Percentiles rank a stretch among this genome's conserved stretches.
These are phyloP conservation scores for Brachirus orientalis DNA, from an alignment of 2,113 vertebrate genomes.

Conservation along the genomic window DNA sequence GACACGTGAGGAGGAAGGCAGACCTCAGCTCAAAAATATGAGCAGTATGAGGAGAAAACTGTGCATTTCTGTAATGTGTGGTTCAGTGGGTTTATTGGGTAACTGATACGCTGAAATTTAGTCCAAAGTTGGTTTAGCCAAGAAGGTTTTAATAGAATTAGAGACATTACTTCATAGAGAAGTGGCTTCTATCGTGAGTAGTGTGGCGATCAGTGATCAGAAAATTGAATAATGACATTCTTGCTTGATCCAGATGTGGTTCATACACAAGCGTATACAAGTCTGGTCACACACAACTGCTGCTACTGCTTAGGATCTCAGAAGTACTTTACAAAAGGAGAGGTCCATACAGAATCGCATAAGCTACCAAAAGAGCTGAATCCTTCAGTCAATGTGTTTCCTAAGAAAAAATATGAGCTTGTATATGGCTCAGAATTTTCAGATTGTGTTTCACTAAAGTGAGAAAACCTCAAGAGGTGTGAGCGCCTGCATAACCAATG, in stretches of 20 bases:
- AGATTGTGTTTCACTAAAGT: slow-evolving; percentile 58
- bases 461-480: slow-evolving; percentile 61
- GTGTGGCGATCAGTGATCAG: slow-evolving; percentile 40
- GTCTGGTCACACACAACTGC: slow-evolving; percentile 19
- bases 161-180: slow-evolving; percentile 71
- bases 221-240: slow-evolving; percentile 57
- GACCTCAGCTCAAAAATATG: slow-evolving; percentile 60
- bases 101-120: slow-evolving; percentile 58
- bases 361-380: background rate
- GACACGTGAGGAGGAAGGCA: slow-evolving; percentile 38
- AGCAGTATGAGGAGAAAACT: slow-evolving; percentile 53
- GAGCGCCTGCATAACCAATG: slow-evolving; percentile 43
- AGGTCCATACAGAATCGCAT: background rate
- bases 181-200: slow-evolving; percentile 51
- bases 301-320: slow-evolving; percentile 14
- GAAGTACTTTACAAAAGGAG: background rate
- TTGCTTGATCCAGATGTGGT: slow-evolving; percentile 5
- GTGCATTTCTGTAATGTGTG: slow-evolving; percentile 53
- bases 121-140: slow-evolving; percentile 47
- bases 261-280: slow-evolving; percentile 30
- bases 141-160: slow-evolving; percentile 66
- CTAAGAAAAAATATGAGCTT: slow-evolving; percentile 39
- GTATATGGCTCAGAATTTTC: slow-evolving; percentile 59
- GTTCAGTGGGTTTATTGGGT: slow-evolving; percentile 69
- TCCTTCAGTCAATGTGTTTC: slow-evolving; percentile 1